These are phyloP conservation scores for Hermetia illucens DNA, from an alignment of 1,140 invertebrate species.

Conservation along the genomic window DNA sequence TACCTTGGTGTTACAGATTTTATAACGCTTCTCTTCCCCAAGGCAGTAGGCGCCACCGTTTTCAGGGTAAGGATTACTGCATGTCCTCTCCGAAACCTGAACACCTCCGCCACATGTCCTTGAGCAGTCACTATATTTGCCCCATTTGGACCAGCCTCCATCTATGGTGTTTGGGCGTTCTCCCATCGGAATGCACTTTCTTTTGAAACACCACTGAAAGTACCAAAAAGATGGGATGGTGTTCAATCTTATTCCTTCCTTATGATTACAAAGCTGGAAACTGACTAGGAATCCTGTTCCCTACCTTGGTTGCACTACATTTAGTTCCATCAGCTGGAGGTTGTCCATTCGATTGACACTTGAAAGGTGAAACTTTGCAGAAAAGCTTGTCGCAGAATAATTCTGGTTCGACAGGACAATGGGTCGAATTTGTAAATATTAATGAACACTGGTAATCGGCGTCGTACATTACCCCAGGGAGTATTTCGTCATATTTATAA, in stretches of 20 bases:
- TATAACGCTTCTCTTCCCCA: conserved; percentile 33
- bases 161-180: conserved; percentile 43
- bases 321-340: conserved; percentile 52
- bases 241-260: no score
- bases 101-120: conserved; percentile 50
- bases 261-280: not conserved
- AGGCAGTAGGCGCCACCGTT: conserved; percentile 48
- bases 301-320: conserved; percentile 42
- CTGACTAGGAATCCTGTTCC: not conserved
- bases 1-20: conserved; percentile 46
- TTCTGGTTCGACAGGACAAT: conserved; percentile 30
- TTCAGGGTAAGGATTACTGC: conserved; percentile 39
- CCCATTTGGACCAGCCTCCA: conserved; percentile 50
- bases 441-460: conserved; percentile 48
- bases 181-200: conserved; percentile 46
- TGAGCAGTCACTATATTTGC: conserved; percentile 39
- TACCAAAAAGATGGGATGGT: no score
- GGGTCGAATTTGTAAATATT: conserved; percentile 17
- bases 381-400: conserved; percentile 40
- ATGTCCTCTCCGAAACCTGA: conserved; percentile 31
- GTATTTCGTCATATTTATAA: conserved; percentile 37
- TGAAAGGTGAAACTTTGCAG: conserved; percentile 34
- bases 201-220: conserved; percentile 9
- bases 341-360: conserved; percentile 39
- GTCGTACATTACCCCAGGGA: conserved; percentile 55